Evolutionary conservation across 2,797 vertebrate species (phyloP).

Genomic region (Odontamblyopus rebecca): DNA sequence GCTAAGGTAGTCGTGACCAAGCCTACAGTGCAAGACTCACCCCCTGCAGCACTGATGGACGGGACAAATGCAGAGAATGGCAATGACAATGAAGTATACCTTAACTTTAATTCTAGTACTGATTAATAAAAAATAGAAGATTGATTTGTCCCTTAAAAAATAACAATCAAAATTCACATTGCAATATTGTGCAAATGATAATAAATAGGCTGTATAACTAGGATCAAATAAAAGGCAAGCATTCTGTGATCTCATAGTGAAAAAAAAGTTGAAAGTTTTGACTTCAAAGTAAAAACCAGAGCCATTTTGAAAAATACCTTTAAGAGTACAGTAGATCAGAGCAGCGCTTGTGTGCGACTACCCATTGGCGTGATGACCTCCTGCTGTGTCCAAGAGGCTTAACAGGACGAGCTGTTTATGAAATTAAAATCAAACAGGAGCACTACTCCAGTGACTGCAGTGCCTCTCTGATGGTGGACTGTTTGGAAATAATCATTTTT

Average conservation of each 20-base stretch:
- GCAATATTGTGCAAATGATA: too few species aligned
- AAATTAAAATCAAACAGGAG: constrained; percentile 36
- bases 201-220: too few species aligned
- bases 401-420: constrained; percentile 50
- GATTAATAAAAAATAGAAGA: too few species aligned
- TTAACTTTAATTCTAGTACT: too few species aligned
- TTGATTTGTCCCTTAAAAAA: too few species aligned
- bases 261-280: constrained; percentile 10
- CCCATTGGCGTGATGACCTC: constrained; percentile 44
- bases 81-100: too few species aligned
- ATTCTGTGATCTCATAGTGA: background rate
- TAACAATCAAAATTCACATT: too few species aligned
- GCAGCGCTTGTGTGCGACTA: constrained; percentile 39
- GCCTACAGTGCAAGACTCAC: too few species aligned
- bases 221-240: too few species aligned
- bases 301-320: constrained; percentile 33
- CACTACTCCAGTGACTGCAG: constrained; percentile 28
- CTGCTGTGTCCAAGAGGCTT: constrained; percentile 54
- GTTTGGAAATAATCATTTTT: constrained; percentile 50
- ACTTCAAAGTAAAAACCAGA: constrained; percentile 26
- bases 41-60: too few species aligned
- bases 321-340: constrained; percentile 38
- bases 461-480: constrained; percentile 35
- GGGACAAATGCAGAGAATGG: too few species aligned
- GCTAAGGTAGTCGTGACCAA: too few species aligned